phyloP scores from a whole-genome alignment of 2,888 invertebrate genomes.

The Agrotis exclamationis region DNA sequence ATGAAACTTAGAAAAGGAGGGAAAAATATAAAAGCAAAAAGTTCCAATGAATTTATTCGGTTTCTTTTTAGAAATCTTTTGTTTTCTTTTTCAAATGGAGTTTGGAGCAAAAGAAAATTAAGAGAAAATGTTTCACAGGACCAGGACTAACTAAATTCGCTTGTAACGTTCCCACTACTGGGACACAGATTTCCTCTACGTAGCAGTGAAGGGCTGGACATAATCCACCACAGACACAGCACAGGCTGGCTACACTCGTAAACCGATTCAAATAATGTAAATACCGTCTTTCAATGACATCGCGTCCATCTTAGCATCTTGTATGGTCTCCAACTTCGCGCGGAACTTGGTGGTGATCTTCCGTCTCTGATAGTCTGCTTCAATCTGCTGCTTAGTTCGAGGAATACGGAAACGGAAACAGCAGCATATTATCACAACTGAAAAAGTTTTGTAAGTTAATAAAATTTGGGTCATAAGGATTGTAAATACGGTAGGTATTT shows the following conservation, averaged over 20 bases:
- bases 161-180: neutral
- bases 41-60: neutral
- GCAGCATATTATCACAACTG: constrained; percentile 97
- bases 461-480: neutral
- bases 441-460: neutral
- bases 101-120: no score
- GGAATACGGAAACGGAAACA: constrained; percentile 98
- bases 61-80: no score
- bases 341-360: constrained; percentile 96
- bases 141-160: neutral
- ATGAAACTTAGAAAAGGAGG: neutral
- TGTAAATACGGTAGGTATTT: neutral
- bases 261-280: neutral
- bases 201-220: neutral
- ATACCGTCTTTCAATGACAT: constrained; percentile 94
- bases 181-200: neutral
- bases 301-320: constrained; percentile 96
- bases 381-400: constrained; percentile 98
- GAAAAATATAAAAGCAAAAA: neutral
- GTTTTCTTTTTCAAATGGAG: no score
- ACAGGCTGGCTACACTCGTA: no score
- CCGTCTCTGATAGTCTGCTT: constrained; percentile 97
- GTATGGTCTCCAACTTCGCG: constrained; percentile 95
- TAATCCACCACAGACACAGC: neutral
- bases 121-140: no score